These are phyloP conservation scores for Australoheros scitulus DNA, from an alignment of 2,113 vertebrate species.

Conservation along the genomic window DNA sequence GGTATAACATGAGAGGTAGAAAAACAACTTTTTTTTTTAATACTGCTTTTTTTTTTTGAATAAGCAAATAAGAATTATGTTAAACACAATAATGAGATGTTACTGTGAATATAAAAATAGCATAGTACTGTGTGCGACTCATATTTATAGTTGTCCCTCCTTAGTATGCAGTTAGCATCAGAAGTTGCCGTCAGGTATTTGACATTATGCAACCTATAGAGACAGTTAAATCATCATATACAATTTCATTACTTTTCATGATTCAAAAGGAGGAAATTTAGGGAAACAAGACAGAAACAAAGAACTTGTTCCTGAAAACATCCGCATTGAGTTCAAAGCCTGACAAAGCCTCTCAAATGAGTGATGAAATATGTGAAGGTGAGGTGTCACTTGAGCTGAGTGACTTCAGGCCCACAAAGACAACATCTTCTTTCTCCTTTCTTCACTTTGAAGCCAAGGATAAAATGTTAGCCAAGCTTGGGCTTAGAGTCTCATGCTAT, in stretches of 20 bases:
- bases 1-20: no score
- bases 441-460: background rate
- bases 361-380: background rate
- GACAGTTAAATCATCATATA: no score
- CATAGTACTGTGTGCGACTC: no score
- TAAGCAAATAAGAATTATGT: background rate
- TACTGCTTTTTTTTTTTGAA: no score
- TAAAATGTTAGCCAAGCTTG: slow-evolving; percentile 6
- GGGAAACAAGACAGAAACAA: background rate
- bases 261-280: background rate
- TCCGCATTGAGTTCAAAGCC: slow-evolving; percentile 11
- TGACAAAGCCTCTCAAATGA: background rate
- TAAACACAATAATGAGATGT: background rate
- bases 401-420: background rate
- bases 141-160: no score
- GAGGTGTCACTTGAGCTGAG: background rate
- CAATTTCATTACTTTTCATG: no score
- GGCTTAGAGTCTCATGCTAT: background rate
- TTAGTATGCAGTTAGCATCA: no score
- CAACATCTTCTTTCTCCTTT: slow-evolving; percentile 7
- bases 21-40: no score
- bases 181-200: no score
- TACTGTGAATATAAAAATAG: no score
- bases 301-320: background rate
- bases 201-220: no score